These are phyloP conservation scores for Oryzias celebensis DNA, from an alignment of 2,113 vertebrate species.

Conservation along the genomic window DNA sequence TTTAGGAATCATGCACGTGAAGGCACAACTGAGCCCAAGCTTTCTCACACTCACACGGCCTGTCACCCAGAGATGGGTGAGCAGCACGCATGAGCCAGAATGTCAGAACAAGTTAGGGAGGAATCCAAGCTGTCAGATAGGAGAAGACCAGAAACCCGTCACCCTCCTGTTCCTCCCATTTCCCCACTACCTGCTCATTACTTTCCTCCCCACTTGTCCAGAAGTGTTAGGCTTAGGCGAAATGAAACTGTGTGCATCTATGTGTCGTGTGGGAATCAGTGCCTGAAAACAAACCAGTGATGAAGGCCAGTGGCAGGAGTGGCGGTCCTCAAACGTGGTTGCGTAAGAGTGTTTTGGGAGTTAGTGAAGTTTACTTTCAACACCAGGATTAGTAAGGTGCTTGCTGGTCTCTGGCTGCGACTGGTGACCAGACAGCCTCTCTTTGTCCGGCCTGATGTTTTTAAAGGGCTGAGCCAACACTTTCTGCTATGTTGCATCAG, in stretches of 20 bases:
- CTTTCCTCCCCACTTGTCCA: slow-evolving; percentile 23
- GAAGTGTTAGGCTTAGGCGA: slow-evolving; percentile 9
- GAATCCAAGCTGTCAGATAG: slow-evolving; percentile 37
- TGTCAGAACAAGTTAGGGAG: slow-evolving; percentile 56
- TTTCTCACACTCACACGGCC: slow-evolving; percentile 26
- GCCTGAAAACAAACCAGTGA: slow-evolving; percentile 21
- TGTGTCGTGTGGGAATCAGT: background rate
- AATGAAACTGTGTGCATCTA: slow-evolving; percentile 11
- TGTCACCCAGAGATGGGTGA: slow-evolving; percentile 54
- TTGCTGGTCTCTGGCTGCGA: slow-evolving; percentile 44
- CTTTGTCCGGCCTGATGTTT: slow-evolving; percentile 67
- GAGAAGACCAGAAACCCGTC: slow-evolving; percentile 22
- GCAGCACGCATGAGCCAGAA: slow-evolving; percentile 44
- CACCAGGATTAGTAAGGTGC: slow-evolving; percentile 58
- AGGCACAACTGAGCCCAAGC: slow-evolving; percentile 24
- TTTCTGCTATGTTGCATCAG: slow-evolving; percentile 60
- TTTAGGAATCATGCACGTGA: slow-evolving; percentile 19
- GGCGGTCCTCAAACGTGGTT: slow-evolving; percentile 24
- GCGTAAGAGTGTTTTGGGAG: slow-evolving; percentile 51
- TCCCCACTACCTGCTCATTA: slow-evolving; percentile 37
- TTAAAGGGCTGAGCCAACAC: slow-evolving; percentile 68
- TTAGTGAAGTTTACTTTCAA: slow-evolving; percentile 53
- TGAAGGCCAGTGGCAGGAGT: background rate
- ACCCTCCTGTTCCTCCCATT: slow-evolving; percentile 7
- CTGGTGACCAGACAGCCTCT: slow-evolving; percentile 62